Evolutionary conservation across 2,888 invertebrate species (phyloP), one percentile per base, ranked within the genome.

Genomic region (Steinernema hermaphroditum): DNA sequence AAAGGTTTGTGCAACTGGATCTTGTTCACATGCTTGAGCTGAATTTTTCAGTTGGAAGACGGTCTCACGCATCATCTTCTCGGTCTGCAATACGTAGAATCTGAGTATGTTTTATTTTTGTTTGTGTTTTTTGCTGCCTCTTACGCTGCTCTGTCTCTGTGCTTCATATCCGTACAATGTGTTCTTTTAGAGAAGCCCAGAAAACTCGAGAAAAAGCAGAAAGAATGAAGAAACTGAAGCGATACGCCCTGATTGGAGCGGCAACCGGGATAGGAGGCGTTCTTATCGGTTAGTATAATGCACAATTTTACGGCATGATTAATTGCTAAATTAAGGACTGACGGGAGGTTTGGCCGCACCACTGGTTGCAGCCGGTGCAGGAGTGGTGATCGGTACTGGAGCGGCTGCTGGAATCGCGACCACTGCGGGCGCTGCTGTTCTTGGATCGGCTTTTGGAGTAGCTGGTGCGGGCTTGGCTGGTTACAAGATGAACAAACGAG

Each of bases 381-480:
- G 88, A 1, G 87, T 87, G 29, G 82, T 88, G 19, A 86, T 88
- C n/a, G 88, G 83, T 32, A 81, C 84, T 12, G 86, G 86, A 1
- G 89, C 89, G 14, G 89, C 89, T n/a, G 89, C 89, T 16, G 84
- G 78, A 12, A 70, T 90, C 41, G 87, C 89, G 19, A 89, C 89
- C 2, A 88, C 89, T 0, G 88, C 90, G 16, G 90, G 90, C n/a
- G 87, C 88, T 14, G 90, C 90, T 2, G 87, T 83, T 19, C 62
- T 91, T 62, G 91, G 91, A 1, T 91, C 71, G 9, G 72, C 91
- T 74, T 91, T 91, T 87, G 91, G 91, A 4, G 90, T 90, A 2
- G 91, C 91, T 43, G 91, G 91, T 34, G 91, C 91, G 54, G 91
- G 91, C 27, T 88, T 91, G 22, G 90, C 91, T 77, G 91, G 91